Percentiles rank a stretch among this genome's conserved stretches.
These are phyloP conservation scores for Heliothis peltigera DNA, from an alignment of 2,888 invertebrate genomes.

Conservation along the genomic window DNA sequence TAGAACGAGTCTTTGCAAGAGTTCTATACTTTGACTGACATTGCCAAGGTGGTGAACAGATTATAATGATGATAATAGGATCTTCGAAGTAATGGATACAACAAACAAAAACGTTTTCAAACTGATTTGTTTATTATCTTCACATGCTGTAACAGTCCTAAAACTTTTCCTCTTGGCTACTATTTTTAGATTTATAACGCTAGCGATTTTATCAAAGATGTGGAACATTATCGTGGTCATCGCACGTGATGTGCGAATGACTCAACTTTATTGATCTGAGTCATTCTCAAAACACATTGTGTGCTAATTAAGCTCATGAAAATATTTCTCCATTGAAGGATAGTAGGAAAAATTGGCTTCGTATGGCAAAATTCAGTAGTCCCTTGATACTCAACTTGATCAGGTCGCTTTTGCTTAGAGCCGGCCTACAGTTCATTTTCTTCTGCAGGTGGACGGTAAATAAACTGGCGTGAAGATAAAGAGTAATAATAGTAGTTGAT, in stretches of 20 bases:
- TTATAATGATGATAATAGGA: not conserved
- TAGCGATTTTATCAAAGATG: constrained; percentile 21
- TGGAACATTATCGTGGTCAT: constrained; percentile 20
- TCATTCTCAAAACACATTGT: constrained; percentile 32
- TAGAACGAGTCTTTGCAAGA: too few relatives aligned
- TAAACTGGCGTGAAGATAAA: constrained; percentile 16
- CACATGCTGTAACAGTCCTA: constrained; percentile 14
- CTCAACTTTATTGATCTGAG: constrained; percentile 39
- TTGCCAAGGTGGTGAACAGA: not conserved
- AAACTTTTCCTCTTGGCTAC: constrained; percentile 16
- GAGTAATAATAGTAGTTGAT: constrained; percentile 23
- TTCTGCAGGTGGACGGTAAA: constrained; percentile 28
- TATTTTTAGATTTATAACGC: constrained; percentile 32
- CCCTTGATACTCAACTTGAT: not conserved
- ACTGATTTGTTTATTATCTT: constrained; percentile 7
- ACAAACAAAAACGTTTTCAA: not conserved
- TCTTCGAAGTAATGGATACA: not conserved
- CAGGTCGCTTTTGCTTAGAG: not conserved
- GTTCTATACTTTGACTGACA: too few relatives aligned
- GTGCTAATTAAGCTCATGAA: not conserved
- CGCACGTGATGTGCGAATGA: constrained; percentile 21
- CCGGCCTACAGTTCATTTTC: not conserved
- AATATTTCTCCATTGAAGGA: not conserved
- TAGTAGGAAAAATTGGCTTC: not conserved
- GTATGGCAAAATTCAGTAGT: not conserved